Evolutionary conservation across 2,888 invertebrate species (phyloP), one percentile per base, ranked within the genome.

Genomic region (Tinea trinotella): DNA sequence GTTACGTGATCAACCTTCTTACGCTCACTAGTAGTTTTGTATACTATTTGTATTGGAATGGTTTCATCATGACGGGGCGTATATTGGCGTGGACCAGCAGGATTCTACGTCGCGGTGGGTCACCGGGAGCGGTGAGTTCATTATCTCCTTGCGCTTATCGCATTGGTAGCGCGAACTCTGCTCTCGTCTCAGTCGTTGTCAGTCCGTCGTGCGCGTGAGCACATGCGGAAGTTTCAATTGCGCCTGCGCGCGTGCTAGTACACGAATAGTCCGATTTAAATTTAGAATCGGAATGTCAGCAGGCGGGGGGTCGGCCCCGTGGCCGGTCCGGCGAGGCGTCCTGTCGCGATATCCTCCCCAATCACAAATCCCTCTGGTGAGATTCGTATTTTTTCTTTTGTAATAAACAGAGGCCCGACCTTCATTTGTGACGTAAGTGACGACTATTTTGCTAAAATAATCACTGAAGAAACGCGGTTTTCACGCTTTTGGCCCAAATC

Each of bases 271-370:
- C 82, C 59, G 66, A 67, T 76, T 74, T 80, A 84, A 78, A 80
- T 81, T 72, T 84, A 84, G 82, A 75, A 66, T 58, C 72, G 79
- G 82, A 78, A 85, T 83, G 82, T 87, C 88, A 68, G 69, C 73
- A 67, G 85, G 88, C 69, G 85, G 82, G 70, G 87, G 87, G 67
- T 89, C 90, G 72, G 91, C 89, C 64, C 93, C 92, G 72, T 93
- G 93, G 93, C 91, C 92, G 60, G 89, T 93, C 62, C 89, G 88
- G 65, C 90, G 90, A 64, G 90, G 81, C 74, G 77, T 84, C 77
- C 79, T 83, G 70, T 70, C 82, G 68, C 83, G 85, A 65, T 84
- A 78, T 68, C 63, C 75, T 63, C 74, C 75, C 65, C 74, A 71
- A 63, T 64, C 70, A 60, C 70, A 70, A 62, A 72, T 77, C 73